A percentile compares a stretch with the other conserved stretches of the same genome.
These are phyloP conservation scores for Corythornis madagascariensis DNA, from an alignment of 2,113 vertebrate species.

Conservation along the genomic window DNA sequence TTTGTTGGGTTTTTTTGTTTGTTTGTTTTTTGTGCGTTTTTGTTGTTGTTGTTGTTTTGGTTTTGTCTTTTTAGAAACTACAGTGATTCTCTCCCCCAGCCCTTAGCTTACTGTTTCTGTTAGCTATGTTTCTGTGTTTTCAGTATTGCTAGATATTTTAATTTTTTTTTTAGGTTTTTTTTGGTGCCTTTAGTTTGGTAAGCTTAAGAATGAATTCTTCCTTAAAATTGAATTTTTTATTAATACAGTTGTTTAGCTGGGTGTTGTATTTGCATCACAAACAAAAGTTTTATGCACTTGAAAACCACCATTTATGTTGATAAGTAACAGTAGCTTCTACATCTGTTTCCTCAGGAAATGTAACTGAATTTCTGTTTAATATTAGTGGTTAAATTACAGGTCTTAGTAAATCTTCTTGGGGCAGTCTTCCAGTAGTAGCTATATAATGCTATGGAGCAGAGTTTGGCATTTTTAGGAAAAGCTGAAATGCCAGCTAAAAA, in stretches of 20 bases:
- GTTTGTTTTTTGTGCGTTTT: too few species aligned
- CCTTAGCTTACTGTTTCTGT: background rate
- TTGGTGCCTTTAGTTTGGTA: background rate
- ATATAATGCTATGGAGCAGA: background rate
- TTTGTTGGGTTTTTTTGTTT: background rate
- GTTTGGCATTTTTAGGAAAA: background rate
- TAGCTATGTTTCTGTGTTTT: background rate
- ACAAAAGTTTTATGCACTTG: background rate
- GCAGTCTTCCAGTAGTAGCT: background rate
- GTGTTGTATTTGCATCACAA: background rate
- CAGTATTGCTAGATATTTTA: background rate
- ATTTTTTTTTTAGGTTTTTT: background rate
- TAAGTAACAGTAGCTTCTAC: background rate
- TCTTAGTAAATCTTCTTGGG: background rate
- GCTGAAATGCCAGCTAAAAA: background rate
- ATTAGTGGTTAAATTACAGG: background rate
- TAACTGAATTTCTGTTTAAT: background rate
- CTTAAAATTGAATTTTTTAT: background rate
- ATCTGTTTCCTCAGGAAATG: background rate
- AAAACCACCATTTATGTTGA: background rate
- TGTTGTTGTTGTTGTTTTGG: too few species aligned
- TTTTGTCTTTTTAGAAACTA: background rate
- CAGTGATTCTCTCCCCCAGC: too few species aligned
- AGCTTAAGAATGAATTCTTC: background rate
- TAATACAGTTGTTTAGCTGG: background rate